These are phyloP conservation scores for Willowsia nigromaculata DNA, from an alignment of 2,888 invertebrate genomes.

Conservation along the genomic window DNA sequence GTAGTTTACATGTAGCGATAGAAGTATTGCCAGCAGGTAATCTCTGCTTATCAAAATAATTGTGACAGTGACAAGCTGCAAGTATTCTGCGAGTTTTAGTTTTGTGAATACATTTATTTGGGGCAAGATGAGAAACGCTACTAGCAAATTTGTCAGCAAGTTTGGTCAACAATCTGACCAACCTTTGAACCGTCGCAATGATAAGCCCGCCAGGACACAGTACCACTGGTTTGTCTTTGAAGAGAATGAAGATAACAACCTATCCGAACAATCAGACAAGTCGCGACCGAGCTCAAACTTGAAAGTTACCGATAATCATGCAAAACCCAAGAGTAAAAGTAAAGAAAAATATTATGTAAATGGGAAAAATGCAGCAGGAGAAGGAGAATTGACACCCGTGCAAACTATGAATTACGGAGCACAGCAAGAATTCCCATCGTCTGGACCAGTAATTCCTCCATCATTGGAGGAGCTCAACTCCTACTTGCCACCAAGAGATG, in stretches of 20 bases:
- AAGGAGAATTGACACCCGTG: too few relatives aligned
- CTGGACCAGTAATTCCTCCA: background rate
- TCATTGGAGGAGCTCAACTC: background rate
- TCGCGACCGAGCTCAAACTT: background rate
- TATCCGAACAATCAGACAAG: background rate
- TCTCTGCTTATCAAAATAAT: too few relatives aligned
- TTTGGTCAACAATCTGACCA: background rate
- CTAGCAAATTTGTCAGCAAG: background rate
- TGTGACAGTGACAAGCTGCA: too few relatives aligned
- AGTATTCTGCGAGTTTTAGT: too few relatives aligned
- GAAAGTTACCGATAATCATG: background rate
- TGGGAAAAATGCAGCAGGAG: background rate
- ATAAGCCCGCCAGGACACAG: background rate
- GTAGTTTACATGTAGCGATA: too few relatives aligned
- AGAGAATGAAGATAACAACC: background rate
- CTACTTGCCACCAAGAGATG: background rate
- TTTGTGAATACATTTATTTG: background rate
- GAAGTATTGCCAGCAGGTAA: too few relatives aligned
- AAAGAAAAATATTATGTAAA: background rate
- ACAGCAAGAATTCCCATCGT: background rate
- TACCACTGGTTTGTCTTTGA: conserved; percentile 25
- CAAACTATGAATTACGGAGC: background rate
- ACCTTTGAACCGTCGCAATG: background rate
- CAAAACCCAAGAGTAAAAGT: background rate
- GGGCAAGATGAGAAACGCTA: background rate